Conservation (phyloP, 2,888 invertebrate genomes). For the Nymphalis urticae region DNA sequence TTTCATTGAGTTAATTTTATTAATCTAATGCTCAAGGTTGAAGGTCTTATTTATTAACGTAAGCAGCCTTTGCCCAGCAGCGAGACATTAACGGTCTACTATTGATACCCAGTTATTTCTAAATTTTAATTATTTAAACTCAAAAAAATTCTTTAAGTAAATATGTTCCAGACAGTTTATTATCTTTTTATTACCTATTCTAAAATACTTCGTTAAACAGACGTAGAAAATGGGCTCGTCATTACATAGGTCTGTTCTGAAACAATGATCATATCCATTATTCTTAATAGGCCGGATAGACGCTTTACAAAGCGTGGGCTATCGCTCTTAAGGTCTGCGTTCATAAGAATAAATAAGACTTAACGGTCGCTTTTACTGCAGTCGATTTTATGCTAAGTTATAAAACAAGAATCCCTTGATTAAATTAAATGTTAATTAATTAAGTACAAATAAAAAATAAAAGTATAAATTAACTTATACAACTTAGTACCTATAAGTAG, state of each 20-base stretch:
- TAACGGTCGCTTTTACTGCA: slow-evolving; percentile 8
- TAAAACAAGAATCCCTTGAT: background rate
- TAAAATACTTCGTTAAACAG: slow-evolving; percentile 38
- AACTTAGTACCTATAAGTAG: no score
- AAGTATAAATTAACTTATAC: no score
- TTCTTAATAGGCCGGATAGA: slow-evolving; percentile 44
- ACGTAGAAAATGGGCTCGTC: slow-evolving; percentile 44
- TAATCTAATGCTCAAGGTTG: no score
- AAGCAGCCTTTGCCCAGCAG: no score
- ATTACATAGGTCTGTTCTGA: slow-evolving; percentile 43
- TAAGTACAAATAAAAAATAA: background rate
- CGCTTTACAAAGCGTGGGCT: slow-evolving; percentile 38
- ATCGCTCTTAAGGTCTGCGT: slow-evolving; percentile 21
- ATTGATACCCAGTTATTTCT: no score
- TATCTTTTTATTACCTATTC: slow-evolving; percentile 40
- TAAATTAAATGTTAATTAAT: background rate
- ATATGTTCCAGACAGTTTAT: background rate
- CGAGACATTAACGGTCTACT: no score
- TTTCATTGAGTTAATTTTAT: no score
- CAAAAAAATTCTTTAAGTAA: background rate
- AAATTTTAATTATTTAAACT: no score
- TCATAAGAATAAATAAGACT: slow-evolving; percentile 3
- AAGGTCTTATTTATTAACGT: no score
- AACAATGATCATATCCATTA: slow-evolving; percentile 47
- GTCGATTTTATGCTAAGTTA: slow-evolving; percentile 1